phyloP scores from a whole-genome alignment of 2,113 vertebrate species.

The Platycercus adscitus region DNA sequence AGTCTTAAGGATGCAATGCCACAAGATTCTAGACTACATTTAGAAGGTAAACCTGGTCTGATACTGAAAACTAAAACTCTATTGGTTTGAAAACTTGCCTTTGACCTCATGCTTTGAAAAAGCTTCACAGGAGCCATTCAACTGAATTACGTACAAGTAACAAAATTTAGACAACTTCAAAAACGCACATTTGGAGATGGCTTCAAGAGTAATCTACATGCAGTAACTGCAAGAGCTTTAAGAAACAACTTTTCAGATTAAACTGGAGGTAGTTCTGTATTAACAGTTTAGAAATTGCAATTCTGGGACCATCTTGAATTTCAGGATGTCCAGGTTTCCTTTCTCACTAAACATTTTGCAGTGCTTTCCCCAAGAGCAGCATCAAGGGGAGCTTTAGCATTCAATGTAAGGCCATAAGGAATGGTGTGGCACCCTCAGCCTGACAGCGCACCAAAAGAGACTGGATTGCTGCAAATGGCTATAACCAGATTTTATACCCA shows the following conservation, averaged over 20 bases:
- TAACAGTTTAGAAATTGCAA: background rate
- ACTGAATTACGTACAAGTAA: background rate
- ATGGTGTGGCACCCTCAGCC: background rate
- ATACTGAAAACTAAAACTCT: background rate
- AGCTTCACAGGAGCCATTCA: background rate
- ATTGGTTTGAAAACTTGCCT: background rate
- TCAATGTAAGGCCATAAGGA: background rate
- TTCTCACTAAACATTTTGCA: background rate
- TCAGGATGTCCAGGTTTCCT: background rate
- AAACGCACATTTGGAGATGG: accelerated
- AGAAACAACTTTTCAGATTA: background rate
- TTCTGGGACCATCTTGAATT: background rate
- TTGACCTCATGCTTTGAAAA: background rate
- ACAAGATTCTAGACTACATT: background rate
- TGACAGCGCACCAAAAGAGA: background rate
- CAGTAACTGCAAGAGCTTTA: background rate
- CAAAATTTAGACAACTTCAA: background rate
- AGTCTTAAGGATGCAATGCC: background rate
- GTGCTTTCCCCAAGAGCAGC: background rate
- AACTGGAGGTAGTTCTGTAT: background rate
- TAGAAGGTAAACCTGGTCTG: background rate
- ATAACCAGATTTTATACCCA: background rate
- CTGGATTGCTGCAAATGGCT: background rate
- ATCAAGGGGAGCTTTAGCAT: background rate
- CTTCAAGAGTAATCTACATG: background rate